Evolutionary conservation across 1,140 invertebrate species (phyloP), one percentile per base, ranked within the genome.

Genomic region (Solenopsis fugax): DNA sequence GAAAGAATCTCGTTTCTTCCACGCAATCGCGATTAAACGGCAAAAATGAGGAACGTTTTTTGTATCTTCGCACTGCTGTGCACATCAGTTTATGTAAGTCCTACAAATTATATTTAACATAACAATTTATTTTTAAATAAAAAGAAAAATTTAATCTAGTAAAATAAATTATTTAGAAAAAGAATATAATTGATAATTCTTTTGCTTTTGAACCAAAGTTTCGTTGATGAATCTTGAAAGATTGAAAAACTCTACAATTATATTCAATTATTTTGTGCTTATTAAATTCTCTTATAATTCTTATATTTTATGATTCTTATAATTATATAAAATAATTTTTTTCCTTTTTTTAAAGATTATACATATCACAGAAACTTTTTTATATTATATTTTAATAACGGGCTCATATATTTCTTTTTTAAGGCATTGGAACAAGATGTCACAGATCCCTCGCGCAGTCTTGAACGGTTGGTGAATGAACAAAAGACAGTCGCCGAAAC

Each of bases 21-120:
- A 69, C 62, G 4, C 10, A 52, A 52, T 41, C 18, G 7, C 41
- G 4, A 41, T 69, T 41, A 52, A 52, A 18, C 13, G 2, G 24
- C 62, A 50, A 80, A 80, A 80, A 84, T 84, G 80, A 82, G 10
- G 9, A 69, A 12, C n/a, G 16, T 72, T 9, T 16, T 82, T 72
- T 82, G 65, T 16, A 29, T 72, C n/a, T 73, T 82, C 45, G 50
- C 16, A 54, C 16, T 69, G 1, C 10, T 82, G 3, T 82, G 41
- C 13, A 4, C 34, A 29, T 29, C 29, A 24, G 21, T 58, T 73
- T n/a, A 73, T 45, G 80, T 84, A 24, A 84, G 80, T 84, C 7
- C 16, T 7, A 37, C 9, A 62, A 82, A 71, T 82, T 45, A 21
- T 13, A 21, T 67, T 56, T 37, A 50, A 21, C 13, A 5, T 34